Evolutionary conservation across 2,113 vertebrate genomes (phyloP).

Genomic region (Glareola pratincola): DNA sequence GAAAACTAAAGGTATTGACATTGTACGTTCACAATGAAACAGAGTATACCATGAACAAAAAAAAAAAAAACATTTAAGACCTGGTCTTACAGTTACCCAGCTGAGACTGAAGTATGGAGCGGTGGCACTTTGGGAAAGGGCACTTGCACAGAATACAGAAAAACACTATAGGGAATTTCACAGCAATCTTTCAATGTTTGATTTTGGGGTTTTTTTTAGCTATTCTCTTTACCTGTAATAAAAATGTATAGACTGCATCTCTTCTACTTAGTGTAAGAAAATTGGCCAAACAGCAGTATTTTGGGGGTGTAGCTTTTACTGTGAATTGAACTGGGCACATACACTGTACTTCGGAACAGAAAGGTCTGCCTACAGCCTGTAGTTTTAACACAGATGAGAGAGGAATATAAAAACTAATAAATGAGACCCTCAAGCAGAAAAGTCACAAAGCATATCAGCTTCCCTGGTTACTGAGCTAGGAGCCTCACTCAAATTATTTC

Average conservation of each 20-base stretch:
- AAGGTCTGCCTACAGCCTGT: background rate
- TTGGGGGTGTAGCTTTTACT: background rate
- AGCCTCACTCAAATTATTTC: background rate
- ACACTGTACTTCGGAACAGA: background rate
- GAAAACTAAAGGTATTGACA: background rate
- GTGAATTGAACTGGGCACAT: background rate
- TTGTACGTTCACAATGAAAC: background rate
- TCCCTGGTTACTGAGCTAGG: background rate
- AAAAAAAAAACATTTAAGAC: background rate
- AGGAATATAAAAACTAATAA: too few species aligned
- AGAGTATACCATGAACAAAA: background rate
- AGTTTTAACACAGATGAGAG: background rate
- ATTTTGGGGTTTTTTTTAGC: background rate
- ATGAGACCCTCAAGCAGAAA: too few species aligned
- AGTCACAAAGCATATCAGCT: background rate
- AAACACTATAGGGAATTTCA: fast-evolving
- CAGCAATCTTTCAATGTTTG: fast-evolving
- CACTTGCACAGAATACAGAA: too few species aligned
- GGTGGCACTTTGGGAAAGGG: background rate
- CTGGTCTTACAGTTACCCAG: background rate
- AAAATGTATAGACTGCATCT: background rate
- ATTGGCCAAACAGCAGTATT: fast-evolving
- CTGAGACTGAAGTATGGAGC: background rate
- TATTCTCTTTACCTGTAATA: background rate
- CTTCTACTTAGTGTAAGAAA: background rate